Evolutionary conservation across 1,140 invertebrate species (phyloP).

Genomic region (Scaptomyza pallida): DNA sequence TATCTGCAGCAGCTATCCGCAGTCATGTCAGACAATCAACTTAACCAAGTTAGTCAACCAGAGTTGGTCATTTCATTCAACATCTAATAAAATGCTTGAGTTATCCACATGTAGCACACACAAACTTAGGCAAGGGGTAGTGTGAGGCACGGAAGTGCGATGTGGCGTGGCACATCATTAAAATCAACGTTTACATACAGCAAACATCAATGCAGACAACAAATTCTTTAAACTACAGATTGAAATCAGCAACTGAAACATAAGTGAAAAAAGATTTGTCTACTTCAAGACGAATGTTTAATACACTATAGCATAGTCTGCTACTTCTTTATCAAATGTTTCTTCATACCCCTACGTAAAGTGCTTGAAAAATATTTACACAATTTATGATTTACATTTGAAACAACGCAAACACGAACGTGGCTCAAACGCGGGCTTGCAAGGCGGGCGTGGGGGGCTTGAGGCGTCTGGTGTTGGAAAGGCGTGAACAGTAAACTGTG

Average conservation of each 20-base stretch:
- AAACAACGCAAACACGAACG: constrained; percentile 76
- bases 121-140: background rate
- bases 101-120: constrained; percentile 69
- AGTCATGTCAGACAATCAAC: constrained; percentile 80
- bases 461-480: background rate
- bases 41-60: constrained; percentile 80
- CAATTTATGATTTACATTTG: constrained; percentile 67
- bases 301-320: too few relatives aligned
- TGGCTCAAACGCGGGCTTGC: constrained; percentile 20
- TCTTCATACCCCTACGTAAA: background rate
- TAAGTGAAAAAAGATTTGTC: constrained; percentile 56
- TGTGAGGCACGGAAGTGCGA: constrained; percentile 11
- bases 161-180: constrained; percentile 74
- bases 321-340: too few relatives aligned
- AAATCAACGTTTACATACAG: constrained; percentile 80
- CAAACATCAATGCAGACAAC: constrained; percentile 80
- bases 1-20: constrained; percentile 62
- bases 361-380: constrained; percentile 54
- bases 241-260: constrained; percentile 76
- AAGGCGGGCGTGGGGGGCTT: background rate
- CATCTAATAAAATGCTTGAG: constrained; percentile 82
- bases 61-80: constrained; percentile 81
- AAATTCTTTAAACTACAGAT: constrained; percentile 80
- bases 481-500: constrained; percentile 1
- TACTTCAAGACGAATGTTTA: background rate